These are phyloP conservation scores for Anhinga anhinga DNA, from an alignment of 2,113 vertebrate genomes.

Conservation along the genomic window DNA sequence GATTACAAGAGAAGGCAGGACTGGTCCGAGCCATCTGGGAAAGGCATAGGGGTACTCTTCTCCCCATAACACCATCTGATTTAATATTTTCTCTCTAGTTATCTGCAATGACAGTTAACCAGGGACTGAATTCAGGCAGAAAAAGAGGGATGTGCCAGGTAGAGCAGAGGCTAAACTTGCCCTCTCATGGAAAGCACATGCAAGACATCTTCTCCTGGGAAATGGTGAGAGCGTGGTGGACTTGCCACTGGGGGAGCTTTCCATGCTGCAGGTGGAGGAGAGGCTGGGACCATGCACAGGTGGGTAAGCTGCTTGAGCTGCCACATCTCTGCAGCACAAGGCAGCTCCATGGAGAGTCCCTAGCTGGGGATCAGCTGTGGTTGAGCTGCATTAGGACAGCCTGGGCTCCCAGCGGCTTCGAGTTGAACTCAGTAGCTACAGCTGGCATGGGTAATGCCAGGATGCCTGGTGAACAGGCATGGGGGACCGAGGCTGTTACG, in stretches of 20 bases:
- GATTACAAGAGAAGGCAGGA: slow-evolving; percentile 52
- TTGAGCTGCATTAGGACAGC: rapidly evolving
- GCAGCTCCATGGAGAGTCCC: background rate
- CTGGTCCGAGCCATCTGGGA: slow-evolving; percentile 76
- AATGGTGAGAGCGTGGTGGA: rapidly evolving
- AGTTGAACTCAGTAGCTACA: background rate
- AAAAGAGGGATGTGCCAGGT: background rate
- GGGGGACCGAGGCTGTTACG: background rate
- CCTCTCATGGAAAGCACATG: background rate
- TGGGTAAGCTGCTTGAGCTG: background rate
- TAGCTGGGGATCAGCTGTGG: background rate
- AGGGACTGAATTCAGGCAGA: slow-evolving; percentile 50
- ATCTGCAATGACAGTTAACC: background rate
- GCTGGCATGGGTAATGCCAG: background rate
- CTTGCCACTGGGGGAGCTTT: background rate
- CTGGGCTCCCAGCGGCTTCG: rapidly evolving
- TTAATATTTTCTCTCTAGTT: slow-evolving; percentile 51
- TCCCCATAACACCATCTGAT: slow-evolving; percentile 25
- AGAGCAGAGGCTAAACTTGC: background rate
- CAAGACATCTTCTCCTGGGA: background rate
- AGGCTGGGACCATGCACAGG: rapidly evolving
- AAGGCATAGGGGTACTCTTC: slow-evolving; percentile 74
- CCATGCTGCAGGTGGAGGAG: background rate
- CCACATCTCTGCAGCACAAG: background rate
- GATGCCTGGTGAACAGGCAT: background rate